Evolutionary conservation across 2,888 invertebrate species (phyloP).

Genomic region (Chrysomela aeneicollis): DNA sequence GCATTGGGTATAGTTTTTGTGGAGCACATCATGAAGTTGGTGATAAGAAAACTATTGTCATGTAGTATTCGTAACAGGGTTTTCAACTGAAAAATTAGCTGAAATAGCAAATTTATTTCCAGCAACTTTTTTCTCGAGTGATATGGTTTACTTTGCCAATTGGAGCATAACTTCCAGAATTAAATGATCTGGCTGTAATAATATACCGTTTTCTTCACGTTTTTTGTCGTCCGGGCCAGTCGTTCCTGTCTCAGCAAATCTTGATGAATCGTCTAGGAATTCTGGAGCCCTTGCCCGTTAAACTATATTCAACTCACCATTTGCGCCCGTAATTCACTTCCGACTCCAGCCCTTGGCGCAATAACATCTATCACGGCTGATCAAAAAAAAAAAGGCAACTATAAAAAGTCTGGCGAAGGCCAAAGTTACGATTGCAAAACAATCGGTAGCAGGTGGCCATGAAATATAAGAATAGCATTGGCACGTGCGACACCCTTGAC

Average conservation of each 20-base stretch:
- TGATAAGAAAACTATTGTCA: too few species aligned
- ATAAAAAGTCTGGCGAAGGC: constrained; percentile 37
- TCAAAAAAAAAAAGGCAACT: constrained; percentile 29
- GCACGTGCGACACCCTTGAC: constrained; percentile 49
- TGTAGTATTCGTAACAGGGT: too few species aligned
- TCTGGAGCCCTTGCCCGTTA: not conserved
- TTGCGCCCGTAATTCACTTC: constrained; percentile 26
- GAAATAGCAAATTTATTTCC: too few species aligned
- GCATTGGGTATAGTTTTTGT: too few species aligned
- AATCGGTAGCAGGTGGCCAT: constrained; percentile 55
- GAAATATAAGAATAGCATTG: constrained; percentile 55
- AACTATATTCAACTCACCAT: constrained; percentile 1
- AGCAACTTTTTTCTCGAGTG: too few species aligned
- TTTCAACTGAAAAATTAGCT: too few species aligned
- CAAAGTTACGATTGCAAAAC: constrained; percentile 54
- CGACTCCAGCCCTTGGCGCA: constrained; percentile 19
- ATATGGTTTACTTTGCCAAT: too few species aligned
- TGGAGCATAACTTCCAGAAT: not conserved
- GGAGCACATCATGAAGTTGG: too few species aligned
- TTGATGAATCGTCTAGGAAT: not conserved
- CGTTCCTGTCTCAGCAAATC: not conserved
- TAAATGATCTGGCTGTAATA: not conserved
- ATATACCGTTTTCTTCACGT: not conserved
- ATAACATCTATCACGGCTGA: constrained; percentile 48
- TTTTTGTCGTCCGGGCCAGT: not conserved